phyloP scores from a whole-genome alignment of 2,888 invertebrate species.

The Podotricha telesiphe region DNA sequence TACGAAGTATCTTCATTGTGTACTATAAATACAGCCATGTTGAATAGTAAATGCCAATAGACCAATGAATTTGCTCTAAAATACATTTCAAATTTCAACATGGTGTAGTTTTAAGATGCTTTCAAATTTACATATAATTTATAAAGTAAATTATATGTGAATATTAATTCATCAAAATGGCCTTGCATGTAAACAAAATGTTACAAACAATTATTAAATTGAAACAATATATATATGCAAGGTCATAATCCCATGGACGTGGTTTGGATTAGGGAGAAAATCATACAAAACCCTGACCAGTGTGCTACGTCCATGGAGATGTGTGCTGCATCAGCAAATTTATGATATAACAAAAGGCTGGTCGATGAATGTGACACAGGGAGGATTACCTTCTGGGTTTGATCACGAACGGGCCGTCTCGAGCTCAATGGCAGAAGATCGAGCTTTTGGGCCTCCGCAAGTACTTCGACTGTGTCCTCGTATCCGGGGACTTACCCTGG shows the following conservation, averaged over 20 bases:
- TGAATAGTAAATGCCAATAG: constrained; percentile 50
- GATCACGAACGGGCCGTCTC: constrained; percentile 94
- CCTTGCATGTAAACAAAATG: constrained; percentile 59
- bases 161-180: constrained; percentile 54
- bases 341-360: constrained; percentile 70
- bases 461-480: constrained; percentile 91
- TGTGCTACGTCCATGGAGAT: constrained; percentile 44
- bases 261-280: background rate
- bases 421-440: constrained; percentile 95
- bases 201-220: background rate
- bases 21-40: constrained; percentile 60
- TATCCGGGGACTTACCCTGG: constrained; percentile 93
- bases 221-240: constrained; percentile 3
- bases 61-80: constrained; percentile 19
- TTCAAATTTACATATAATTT: constrained; percentile 66
- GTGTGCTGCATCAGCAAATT: constrained; percentile 77
- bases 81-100: constrained; percentile 55
- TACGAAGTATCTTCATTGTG: constrained; percentile 66
- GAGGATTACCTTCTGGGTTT: constrained; percentile 90
- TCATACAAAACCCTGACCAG: constrained; percentile 3
- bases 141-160: constrained; percentile 64
- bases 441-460: constrained; percentile 86
- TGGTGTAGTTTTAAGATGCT: constrained; percentile 56
- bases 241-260: constrained; percentile 11
- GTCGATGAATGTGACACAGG: constrained; percentile 81